phyloP scores from a whole-genome alignment of 1,140 invertebrate species.

The Hypothenemus hampei region DNA sequence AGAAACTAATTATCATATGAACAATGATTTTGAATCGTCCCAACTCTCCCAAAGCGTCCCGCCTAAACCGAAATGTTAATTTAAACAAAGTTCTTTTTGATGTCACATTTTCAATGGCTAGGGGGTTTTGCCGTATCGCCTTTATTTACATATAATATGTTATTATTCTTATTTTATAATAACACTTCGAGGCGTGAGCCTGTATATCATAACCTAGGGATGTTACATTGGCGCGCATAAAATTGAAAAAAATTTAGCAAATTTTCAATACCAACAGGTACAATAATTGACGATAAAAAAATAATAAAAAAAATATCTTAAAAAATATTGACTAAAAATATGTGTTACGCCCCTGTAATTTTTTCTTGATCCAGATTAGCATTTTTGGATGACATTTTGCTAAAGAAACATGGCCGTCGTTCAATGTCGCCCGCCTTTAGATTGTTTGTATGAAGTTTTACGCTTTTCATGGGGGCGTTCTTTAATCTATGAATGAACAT shows the following conservation, averaged over 20 bases:
- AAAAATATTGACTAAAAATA: too few species aligned
- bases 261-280: neutral
- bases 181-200: conserved; percentile 43
- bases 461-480: conserved; percentile 25
- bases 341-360: conserved; percentile 6
- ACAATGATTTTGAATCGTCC: conserved; percentile 44
- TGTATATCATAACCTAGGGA: conserved; percentile 11
- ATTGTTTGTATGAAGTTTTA: conserved; percentile 21
- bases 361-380: conserved; percentile 25
- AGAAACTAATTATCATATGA: conserved; percentile 41
- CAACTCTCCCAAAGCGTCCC: conserved; percentile 31
- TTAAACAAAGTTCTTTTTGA: conserved; percentile 39
- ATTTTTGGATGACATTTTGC: conserved; percentile 30
- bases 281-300: neutral
- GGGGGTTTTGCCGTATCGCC: conserved; percentile 36
- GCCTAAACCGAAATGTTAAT: conserved; percentile 45
- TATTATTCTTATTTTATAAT: conserved; percentile 46
- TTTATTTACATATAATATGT: conserved; percentile 46
- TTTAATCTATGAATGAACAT: conserved; percentile 26
- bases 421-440: conserved; percentile 28
- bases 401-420: conserved; percentile 19
- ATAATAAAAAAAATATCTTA: neutral
- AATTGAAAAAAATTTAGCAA: neutral
- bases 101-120: conserved; percentile 39
- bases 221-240: conserved; percentile 11